Evolutionary conservation across 2,888 invertebrate genomes (phyloP).

Genomic region (Spodoptera picta): DNA sequence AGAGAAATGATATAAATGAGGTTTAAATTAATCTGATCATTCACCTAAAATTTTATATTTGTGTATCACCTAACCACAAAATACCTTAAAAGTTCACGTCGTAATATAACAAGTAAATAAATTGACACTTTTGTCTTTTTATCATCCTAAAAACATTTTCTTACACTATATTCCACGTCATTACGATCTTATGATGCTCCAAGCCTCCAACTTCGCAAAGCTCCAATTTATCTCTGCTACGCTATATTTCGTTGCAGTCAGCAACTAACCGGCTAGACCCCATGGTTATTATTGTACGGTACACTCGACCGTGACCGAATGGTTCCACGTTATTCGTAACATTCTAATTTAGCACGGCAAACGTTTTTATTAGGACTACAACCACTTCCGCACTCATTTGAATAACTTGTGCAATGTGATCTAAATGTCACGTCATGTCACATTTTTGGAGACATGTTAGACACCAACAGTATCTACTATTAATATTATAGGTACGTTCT

Average conservation of each 20-base stretch:
- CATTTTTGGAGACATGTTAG: constrained; percentile 23
- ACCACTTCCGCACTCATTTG: constrained; percentile 43
- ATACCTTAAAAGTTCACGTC: too few species aligned
- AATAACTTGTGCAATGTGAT: constrained; percentile 35
- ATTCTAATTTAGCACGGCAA: constrained; percentile 49
- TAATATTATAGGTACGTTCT: constrained; percentile 17
- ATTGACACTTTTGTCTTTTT: background rate
- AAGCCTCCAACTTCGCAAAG: too few species aligned
- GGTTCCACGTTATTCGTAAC: constrained; percentile 39
- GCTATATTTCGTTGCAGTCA: constrained; percentile 12
- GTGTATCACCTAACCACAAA: too few species aligned
- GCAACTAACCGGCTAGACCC: constrained; percentile 13
- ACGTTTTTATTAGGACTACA: constrained; percentile 40
- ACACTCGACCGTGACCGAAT: constrained; percentile 38
- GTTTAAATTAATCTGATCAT: too few species aligned
- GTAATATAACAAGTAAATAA: background rate
- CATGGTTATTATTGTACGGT: constrained; percentile 37
- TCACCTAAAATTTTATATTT: too few species aligned
- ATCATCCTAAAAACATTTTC: too few species aligned
- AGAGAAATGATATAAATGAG: too few species aligned
- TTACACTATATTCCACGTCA: too few species aligned
- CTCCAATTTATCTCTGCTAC: background rate
- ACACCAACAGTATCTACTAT: constrained; percentile 4
- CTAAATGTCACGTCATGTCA: constrained; percentile 37
- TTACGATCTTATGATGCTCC: too few species aligned